Base-by-base conservation (phyloP, 2,888 invertebrate genomes). In the Zygothrica quintamaculata region DNA sequence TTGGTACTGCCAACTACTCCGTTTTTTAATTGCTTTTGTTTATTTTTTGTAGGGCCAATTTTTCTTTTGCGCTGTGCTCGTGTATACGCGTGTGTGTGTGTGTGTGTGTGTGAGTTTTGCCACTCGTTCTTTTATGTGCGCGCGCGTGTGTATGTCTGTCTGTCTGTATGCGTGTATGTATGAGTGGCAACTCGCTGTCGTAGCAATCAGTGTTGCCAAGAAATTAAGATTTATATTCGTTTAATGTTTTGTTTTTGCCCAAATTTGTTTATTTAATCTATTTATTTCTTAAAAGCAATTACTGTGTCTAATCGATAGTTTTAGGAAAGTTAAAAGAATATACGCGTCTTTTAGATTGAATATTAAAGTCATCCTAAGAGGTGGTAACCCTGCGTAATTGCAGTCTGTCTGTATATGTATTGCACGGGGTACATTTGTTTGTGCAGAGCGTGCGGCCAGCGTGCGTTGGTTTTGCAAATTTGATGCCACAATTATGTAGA, bases 21-120 rank as follows among this genome's bases (percentile, higher is more conserved):
- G 72, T 78, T 87, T 78, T 88, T 88, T 88, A 88, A 88, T 88
- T 88, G 88, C 88, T 88, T 88, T 88, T 88, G 87, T 88, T 88
- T 88, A 88, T 88, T 87, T 87, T 84, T 88, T 88, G 88, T 88
- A 82, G 88, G 76, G 82, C 80, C 75, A 78, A 88, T 84, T 88
- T 87, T 87, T 85, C 82, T 74, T 86, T 86, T 86, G 77, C 76
- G 69, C 76, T 76, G 74, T 51, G 62, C 84, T 68, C 65, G 78
- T 74, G 67, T 72, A 59, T 72, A 81, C 58, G 46, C 40, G 57
- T 60, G 59, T 72, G 65, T 57, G 46, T 57, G 68, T 65, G 62
- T 62, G 55, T 59, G 74, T 60, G 72, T 57, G 76, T 62, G 56
- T 74, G 72, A 66, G 80, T 66, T 74, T 74, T 65, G 74, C 57